Conservation (phyloP, 2,888 invertebrate genomes). For the Formica aserva region DNA sequence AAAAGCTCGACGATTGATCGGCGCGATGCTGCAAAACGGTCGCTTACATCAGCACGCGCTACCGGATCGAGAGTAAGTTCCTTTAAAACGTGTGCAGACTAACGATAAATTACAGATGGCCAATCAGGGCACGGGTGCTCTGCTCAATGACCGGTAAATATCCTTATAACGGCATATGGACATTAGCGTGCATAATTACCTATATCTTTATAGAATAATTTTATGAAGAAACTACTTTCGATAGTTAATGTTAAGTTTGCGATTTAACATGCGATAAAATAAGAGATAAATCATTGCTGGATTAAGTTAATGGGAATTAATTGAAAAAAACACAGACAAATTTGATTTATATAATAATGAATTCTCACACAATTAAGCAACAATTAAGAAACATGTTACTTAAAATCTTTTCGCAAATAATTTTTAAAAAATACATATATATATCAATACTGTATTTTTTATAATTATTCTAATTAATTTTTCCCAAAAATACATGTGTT, state of each 20-base stretch:
- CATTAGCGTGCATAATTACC: slow-evolving; percentile 4
- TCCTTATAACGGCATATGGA: slow-evolving; percentile 28
- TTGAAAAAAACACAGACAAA: neutral
- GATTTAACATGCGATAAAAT: neutral
- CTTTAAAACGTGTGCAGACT: slow-evolving; percentile 44
- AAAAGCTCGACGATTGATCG: slow-evolving; percentile 72
- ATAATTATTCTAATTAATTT: neutral
- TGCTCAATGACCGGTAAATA: slow-evolving; percentile 31
- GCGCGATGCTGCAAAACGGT: slow-evolving; percentile 68
- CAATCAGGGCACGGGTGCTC: slow-evolving; percentile 36
- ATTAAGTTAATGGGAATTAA: neutral
- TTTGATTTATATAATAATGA: neutral
- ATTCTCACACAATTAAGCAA: neutral
- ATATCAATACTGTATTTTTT: neutral
- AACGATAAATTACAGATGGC: slow-evolving; percentile 8
- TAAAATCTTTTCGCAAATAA: neutral
- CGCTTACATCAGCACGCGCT: slow-evolving; percentile 72
- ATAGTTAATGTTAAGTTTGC: neutral
- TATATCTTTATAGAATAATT: neutral
- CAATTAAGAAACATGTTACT: neutral
- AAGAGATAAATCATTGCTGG: neutral
- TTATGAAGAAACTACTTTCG: neutral
- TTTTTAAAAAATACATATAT: neutral
- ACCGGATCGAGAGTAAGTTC: slow-evolving; percentile 61
- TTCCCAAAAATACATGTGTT: neutral